Conservation (phyloP, 1,140 invertebrate species). For the Meloidogyne exigua region DNA sequence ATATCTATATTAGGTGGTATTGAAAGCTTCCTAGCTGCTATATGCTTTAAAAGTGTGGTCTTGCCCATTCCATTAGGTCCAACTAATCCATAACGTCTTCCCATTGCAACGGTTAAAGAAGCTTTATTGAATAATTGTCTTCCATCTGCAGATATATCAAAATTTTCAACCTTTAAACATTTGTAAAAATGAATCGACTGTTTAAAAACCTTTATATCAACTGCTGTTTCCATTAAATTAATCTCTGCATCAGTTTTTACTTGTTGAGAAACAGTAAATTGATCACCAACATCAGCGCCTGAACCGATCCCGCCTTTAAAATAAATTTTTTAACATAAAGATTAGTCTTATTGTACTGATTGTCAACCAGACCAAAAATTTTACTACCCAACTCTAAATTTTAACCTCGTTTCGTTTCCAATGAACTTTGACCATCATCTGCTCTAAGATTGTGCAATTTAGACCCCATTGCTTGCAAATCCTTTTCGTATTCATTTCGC, state of each 20-base stretch:
- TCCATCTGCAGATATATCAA: slow-evolving; percentile 93
- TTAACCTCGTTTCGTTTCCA: slow-evolving; percentile 18
- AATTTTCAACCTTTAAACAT: slow-evolving; percentile 77
- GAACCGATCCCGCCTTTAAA: slow-evolving; percentile 56
- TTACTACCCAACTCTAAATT: too few relatives aligned
- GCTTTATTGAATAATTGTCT: slow-evolving; percentile 97
- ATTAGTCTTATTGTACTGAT: too few relatives aligned
- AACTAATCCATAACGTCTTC: slow-evolving; percentile 91
- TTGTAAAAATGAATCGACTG: background rate
- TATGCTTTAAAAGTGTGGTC: slow-evolving; percentile 84
- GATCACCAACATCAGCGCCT: slow-evolving; percentile 80
- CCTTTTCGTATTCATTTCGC: slow-evolving; percentile 79
- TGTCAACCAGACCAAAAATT: too few relatives aligned
- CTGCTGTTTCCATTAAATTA: slow-evolving; percentile 83
- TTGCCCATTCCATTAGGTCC: slow-evolving; percentile 98
- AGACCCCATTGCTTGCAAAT: slow-evolving; percentile 76
- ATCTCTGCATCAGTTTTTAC: slow-evolving; percentile 80
- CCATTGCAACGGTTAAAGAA: slow-evolving; percentile 85
- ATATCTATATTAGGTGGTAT: slow-evolving; percentile 96
- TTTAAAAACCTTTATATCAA: slow-evolving; percentile 84
- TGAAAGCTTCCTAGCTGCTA: slow-evolving; percentile 78
- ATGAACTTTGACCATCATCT: slow-evolving; percentile 3
- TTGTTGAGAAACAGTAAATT: slow-evolving; percentile 90
- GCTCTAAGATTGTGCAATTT: slow-evolving; percentile 31
- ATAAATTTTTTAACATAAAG: background rate